A percentile compares a stretch with the other conserved stretches of the same genome.
phyloP scores from a whole-genome alignment of 2,113 vertebrate genomes.

The Abramis brama region DNA sequence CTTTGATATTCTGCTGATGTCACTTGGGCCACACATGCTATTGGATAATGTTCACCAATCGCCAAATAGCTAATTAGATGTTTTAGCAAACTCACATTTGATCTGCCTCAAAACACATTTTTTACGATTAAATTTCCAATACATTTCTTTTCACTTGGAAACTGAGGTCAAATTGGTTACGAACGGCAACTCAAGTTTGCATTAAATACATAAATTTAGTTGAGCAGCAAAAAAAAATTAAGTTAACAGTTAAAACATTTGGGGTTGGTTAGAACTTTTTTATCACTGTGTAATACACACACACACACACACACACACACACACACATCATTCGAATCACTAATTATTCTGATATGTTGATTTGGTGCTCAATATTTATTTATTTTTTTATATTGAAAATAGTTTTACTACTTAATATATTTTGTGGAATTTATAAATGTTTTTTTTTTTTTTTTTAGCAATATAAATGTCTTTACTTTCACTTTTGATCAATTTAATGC shows the following conservation, averaged over 20 bases:
- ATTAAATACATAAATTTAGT: not conserved
- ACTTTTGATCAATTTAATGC: not conserved
- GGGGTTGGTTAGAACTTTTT: too few species aligned
- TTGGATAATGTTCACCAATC: not conserved
- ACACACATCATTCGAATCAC: too few species aligned
- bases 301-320: too few species aligned
- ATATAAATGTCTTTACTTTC: not conserved
- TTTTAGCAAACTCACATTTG: not conserved
- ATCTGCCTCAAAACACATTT: not conserved
- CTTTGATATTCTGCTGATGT: not conserved
- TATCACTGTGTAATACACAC: too few species aligned
- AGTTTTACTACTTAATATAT: too few species aligned
- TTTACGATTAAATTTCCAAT: not conserved
- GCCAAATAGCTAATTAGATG: not conserved
- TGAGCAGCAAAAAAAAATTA: too few species aligned
- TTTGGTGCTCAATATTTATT: too few species aligned
- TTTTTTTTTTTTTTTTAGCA: too few species aligned
- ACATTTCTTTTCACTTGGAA: not conserved
- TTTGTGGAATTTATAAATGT: too few species aligned
- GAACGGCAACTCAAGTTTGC: not conserved
- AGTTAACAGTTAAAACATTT: too few species aligned
- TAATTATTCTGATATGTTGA: too few species aligned
- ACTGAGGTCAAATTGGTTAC: not conserved
- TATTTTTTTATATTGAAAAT: too few species aligned
- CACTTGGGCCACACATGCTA: not conserved